Evolutionary conservation across 2,888 invertebrate genomes (phyloP), one percentile per base, ranked within the genome.

Genomic region (Neoascia interrupta): DNA sequence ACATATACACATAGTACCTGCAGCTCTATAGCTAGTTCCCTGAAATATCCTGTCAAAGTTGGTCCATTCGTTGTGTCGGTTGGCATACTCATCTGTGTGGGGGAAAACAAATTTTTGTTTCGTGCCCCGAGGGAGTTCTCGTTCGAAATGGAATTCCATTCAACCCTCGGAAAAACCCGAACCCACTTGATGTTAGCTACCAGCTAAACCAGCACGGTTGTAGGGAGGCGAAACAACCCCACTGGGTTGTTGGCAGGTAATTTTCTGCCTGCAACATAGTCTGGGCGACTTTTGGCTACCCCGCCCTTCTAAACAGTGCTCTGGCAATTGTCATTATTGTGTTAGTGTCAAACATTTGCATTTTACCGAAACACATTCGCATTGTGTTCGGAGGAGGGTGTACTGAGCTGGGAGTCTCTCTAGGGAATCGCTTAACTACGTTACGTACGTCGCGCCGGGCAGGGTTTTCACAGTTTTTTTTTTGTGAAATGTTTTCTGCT

Each of bases 301-400:
- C 26, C 31, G 45, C 39, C 45, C 15, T 13, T 16, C 21, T 5
- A 28, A 72, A 39, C 31, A 47, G 26, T 41, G 28, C 69, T n/a
- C n/a, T 51, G 56, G 47, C 76, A 79, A 79, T 79, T 68, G 72
- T 61, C 79, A 68, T 82, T 81, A 81, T 79, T 81, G 79, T 82
- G 75, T 81, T 82, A 80, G 79, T 80, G 81, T 82, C 81, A 82
- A 81, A 81, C 82, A 82, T 82, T 82, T 82, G 76, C 81, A 81
- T 82, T 82, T 81, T 69, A 53, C 54, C 53, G 49, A 73, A 73
- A 79, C 79, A 79, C 72, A 79, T 73, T 76, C 58, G 23, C 61
- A 63, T 63, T 54, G 72, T 63, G 34, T 43, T 16, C 21, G 37
- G 37, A 23, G 41, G 39, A 39, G 41, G 11, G 39, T 49, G 45